Base-by-base conservation (phyloP, 2,113 vertebrate species). In the Hydrochoerus hydrochaeris region DNA sequence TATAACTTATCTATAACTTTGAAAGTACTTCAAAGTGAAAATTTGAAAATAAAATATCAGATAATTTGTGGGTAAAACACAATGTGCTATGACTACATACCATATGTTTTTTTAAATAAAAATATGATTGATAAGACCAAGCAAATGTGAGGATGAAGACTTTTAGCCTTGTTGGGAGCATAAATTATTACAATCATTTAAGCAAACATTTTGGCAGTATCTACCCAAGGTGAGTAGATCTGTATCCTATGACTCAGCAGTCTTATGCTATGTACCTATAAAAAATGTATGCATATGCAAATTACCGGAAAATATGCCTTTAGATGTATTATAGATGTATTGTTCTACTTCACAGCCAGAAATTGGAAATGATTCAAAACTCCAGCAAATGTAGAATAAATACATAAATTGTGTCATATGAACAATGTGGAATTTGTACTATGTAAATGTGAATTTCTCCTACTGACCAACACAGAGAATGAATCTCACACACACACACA, bases 1-100 rank as follows among this genome's bases (percentile, higher is more conserved):
- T 96, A 28, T 14, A 63, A 77, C 13, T 41, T 85, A 20, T 41
- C 77, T 88, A 0, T 49, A 91, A 52, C n/a, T 89, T n/a, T 80
- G 73, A 88, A 91, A 80, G 71, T 67, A 83, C 46, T 73, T 86
- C 16, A 75, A 78, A 91, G 49, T 46, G 16, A 95, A 87, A 82
- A 81, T 6, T 32, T 85, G 41, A 94, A 93, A 96, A 88, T n/a
- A 44, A 89, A 90, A 19, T 77, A 71, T 52, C 67, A 60, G 52
- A 14, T 81, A 57, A 65, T 44, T 52, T 30, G 10, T 67, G 35
- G 38, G 17, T 62, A 93, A 69, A 75, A 77, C 7, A 57, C 41
- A 89, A 26, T 20, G 20, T 81, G 35, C 54, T 5, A 44, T 5
- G 41, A 38, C 28, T 24, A 16, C 5, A 35, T 2, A 62, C 4